Conservation (phyloP, 2,113 vertebrate genomes). For the Lepisosteus oculatus region DNA sequence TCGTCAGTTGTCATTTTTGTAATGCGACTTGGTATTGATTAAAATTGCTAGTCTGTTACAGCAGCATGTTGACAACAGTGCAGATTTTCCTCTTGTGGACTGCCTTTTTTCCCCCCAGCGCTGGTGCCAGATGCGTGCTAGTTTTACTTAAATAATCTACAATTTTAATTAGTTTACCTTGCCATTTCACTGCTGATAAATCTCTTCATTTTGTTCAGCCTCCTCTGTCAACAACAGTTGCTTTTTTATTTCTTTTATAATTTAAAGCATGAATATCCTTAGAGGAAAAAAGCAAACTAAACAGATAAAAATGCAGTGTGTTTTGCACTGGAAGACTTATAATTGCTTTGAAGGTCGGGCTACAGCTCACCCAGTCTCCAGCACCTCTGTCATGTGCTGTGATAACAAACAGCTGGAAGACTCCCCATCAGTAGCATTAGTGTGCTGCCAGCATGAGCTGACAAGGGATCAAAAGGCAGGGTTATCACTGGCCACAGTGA, state of each 20-base stretch:
- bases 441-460: no score
- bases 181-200: conserved; percentile 24
- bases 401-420: neutral
- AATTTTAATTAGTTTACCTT: conserved; percentile 32
- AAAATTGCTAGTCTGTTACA: neutral
- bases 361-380: neutral
- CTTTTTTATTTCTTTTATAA: no score
- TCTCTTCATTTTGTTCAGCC: conserved; percentile 31
- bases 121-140: neutral
- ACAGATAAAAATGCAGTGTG: neutral
- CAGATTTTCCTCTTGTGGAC: conserved; percentile 17
- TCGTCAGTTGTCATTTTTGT: no score
- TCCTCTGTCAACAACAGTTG: conserved; percentile 3
- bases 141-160: conserved; percentile 8
- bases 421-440: neutral
- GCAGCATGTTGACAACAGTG: neutral
- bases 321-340: neutral
- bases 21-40: neutral
- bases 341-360: neutral
- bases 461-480: no score
- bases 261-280: no score
- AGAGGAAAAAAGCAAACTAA: no score
- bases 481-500: no score
- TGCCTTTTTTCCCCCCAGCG: conserved; percentile 10
- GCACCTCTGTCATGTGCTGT: neutral